Percentiles rank a stretch among this genome's conserved stretches.
These are phyloP conservation scores for Disparrhopalites patrizii DNA, from an alignment of 2,888 invertebrate genomes.

Conservation along the genomic window DNA sequence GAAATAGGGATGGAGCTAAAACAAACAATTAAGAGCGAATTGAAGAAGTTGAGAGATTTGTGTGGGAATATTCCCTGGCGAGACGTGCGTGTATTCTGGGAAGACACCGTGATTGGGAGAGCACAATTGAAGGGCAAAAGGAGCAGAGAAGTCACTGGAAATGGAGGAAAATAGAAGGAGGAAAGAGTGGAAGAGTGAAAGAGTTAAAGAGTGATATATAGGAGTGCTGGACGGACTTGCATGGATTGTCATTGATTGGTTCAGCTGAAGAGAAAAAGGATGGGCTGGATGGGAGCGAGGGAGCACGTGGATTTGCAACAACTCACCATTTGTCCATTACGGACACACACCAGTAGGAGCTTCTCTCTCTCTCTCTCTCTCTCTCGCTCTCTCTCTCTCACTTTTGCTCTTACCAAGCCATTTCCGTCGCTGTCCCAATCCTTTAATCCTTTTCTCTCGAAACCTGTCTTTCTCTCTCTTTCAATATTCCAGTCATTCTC, in stretches of 20 bases:
- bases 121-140: not conserved
- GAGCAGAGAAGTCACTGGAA: not conserved
- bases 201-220: not conserved
- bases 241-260: slow-evolving; percentile 23
- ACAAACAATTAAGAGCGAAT: no score
- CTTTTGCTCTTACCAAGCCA: no score
- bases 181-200: not conserved
- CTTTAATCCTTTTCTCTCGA: no score
- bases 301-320: slow-evolving; percentile 16
- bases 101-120: not conserved
- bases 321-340: slow-evolving; percentile 26
- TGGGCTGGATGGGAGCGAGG: slow-evolving; percentile 18
- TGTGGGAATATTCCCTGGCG: no score
- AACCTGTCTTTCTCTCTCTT: not conserved
- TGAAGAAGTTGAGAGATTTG: no score
- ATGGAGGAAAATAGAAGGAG: not conserved
- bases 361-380: not conserved
- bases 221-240: not conserved
- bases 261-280: slow-evolving; percentile 21
- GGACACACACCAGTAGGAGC: not conserved
- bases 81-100: no score
- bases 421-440: no score
- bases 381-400: no score
- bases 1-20: no score
- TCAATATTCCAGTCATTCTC: not conserved